Base-by-base conservation (phyloP, 92 coral and sea anemone species). In the Porites divaricata region DNA sequence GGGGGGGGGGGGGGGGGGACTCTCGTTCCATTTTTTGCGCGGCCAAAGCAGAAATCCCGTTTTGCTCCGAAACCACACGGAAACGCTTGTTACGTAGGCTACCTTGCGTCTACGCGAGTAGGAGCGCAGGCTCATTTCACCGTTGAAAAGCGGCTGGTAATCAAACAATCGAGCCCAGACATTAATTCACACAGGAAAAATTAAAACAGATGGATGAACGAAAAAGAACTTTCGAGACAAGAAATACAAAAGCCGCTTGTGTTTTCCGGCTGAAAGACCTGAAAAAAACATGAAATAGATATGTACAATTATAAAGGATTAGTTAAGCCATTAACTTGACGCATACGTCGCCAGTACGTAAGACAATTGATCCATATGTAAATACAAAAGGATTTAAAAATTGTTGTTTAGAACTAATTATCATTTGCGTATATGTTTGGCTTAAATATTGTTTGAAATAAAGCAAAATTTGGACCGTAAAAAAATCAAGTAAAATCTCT, bases 311-410 rank as follows among this genome's bases (percentile, higher is more conserved):
- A 22, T 57, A 20, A 35, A 35, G 64, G 92, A 91, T 72, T 91
- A 91, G 83, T 85, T 85, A 19, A 77, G 71, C 67, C 85, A 88
- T 78, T 57, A 23, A 16, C 17, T 28, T 63, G 74, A 78, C 83
- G 53, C 23, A 5, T 51, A 26, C 20, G 84, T 66, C 50, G 53
- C 6, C 48, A 62, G 24, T 67, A 52, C 75, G 84, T 67, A 79
- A 68, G 67, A 67, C 16, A 8, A 75, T 50, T 67, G 52, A 67
- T 79, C 84, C 84, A 22, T 25, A 7, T 16, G 72, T 17, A 79
- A 79, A 79, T 75, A 67, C 66, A 26, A 19, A 77, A 77, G n/a
- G 20, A 19, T 2, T 25, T 3, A 72, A 59, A 70, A 75, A n/a
- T 19, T 71, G 75, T 17, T 19, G 48, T 71, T 71, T 71, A 54